Conservation (phyloP, 2,113 vertebrate species). For the Dromas ardeola region DNA sequence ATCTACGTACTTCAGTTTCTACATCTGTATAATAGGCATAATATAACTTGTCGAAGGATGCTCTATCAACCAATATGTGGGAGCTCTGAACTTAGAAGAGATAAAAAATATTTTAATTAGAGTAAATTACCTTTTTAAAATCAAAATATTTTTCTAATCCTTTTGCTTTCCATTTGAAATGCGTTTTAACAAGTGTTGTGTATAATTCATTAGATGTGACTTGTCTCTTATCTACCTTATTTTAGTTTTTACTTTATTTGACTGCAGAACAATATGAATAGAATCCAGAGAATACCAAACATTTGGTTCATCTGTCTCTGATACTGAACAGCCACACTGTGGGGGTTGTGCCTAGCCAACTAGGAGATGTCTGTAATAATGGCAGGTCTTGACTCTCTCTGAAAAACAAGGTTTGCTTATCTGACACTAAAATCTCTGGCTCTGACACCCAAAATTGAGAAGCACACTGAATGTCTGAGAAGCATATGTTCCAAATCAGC, state of each 20-base stretch:
- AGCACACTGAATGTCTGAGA: not conserved
- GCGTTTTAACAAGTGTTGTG: not conserved
- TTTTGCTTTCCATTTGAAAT: not conserved
- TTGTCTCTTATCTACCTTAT: not conserved
- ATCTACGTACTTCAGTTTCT: not conserved
- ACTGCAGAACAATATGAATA: not conserved
- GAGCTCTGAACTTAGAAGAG: not conserved
- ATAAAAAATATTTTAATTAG: not conserved
- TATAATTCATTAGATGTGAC: not conserved
- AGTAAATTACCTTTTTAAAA: not conserved
- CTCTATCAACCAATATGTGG: not conserved
- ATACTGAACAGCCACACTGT: not conserved
- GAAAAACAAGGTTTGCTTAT: conserved; percentile 2
- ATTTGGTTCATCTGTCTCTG: not conserved
- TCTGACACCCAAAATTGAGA: not conserved
- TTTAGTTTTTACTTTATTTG: not conserved
- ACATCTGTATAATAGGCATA: not conserved
- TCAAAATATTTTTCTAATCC: not conserved
- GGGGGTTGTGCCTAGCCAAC: not conserved
- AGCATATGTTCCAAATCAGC: conserved; percentile 25
- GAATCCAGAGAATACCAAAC: conserved; percentile 1
- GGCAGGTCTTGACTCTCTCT: not conserved
- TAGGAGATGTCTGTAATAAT: not conserved
- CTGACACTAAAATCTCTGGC: conserved; percentile 8
- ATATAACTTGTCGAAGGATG: not conserved